Percentiles rank a stretch among this genome's conserved stretches.
Conservation (phyloP, 2,888 invertebrate genomes). For the Entomobrya proxima region DNA sequence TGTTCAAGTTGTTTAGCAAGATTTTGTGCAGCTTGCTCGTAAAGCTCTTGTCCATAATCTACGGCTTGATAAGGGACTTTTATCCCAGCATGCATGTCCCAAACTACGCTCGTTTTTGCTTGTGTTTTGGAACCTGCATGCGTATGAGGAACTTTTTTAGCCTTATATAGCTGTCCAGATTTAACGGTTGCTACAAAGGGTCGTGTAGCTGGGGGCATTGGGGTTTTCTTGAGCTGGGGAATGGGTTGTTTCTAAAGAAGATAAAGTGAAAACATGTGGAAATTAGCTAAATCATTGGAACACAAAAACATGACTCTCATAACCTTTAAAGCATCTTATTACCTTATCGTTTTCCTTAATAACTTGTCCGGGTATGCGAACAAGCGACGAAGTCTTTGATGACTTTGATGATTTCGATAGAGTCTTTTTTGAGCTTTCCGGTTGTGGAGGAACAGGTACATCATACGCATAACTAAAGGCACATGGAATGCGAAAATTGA, state of each 20-base stretch:
- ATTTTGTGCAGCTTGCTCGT: constrained; percentile 64
- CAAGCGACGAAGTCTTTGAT: not conserved
- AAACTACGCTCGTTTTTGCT: constrained; percentile 49
- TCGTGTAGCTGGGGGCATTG: not conserved
- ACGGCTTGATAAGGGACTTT: constrained; percentile 50
- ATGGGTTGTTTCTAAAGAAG: not conserved
- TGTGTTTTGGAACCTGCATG: constrained; percentile 7
- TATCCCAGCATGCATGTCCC: constrained; percentile 55
- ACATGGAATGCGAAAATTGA: constrained; percentile 64
- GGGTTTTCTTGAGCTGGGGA: not conserved
- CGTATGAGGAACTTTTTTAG: not conserved
- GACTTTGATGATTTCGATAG: constrained; percentile 3
- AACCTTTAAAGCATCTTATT: too few relatives aligned
- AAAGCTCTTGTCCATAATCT: constrained; percentile 67
- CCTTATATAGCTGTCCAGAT: constrained; percentile 32
- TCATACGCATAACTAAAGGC: constrained; percentile 57
- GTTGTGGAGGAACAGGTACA: constrained; percentile 45
- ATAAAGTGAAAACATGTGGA: not conserved
- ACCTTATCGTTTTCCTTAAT: not conserved
- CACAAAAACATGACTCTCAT: not conserved
- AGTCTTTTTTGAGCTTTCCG: not conserved
- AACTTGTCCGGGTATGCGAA: not conserved
- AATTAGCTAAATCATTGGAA: not conserved
- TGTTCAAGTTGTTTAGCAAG: constrained; percentile 46
- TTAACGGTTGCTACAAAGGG: constrained; percentile 37